Base-by-base conservation (phyloP, 2,888 invertebrate genomes). In the Ctena decussata region DNA sequence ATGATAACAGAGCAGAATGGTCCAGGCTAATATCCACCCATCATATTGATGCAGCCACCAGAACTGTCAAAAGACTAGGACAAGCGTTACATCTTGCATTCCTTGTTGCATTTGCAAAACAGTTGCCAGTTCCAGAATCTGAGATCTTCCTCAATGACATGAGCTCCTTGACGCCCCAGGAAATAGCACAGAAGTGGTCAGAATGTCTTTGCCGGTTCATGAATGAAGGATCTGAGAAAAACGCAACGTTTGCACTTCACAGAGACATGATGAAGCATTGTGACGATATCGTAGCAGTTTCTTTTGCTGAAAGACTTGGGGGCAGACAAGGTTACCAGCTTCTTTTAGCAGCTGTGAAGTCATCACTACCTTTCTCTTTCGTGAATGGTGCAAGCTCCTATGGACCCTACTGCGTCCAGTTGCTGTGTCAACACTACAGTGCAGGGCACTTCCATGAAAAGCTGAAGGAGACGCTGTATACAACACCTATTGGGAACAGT, bases 221-320 rank as follows among this genome's bases (percentile, higher is more conserved):
- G 1, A 18, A 69, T 8, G 27, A 80, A 32, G 49, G 70, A 27
- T 69, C 80, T 15, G 21, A 15, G 0, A 32, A 24, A 39, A 80
- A 80, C 75, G 65, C 69, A 12, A 76, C 76, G 5, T 81, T 81
- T 71, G 37, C 81, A n/a, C 53, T 81, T 21, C 81, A 81, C 21
- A 44, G 21, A 32, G 81, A 75, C 21, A 81, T 81, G 75, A 76
- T 81, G 81, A 53, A 57, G n/a, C 76, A 81, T 53, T 81, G 81
- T 71, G 76, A 75, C 57, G 71, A 53, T 53, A 69, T 81, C 12
- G 24, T 71, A n/a, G 70, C 69, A n/a, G 37, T 80, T 69, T 37
- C 74, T 1, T 49, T 80, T 15, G 74, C 75, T n/a, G 80, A 80
- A 37, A 24, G 75, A 18, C 70, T 76, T 24, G 76, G 76, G 5